Base-by-base conservation (phyloP, 2,113 vertebrate species). In the Xenopus borealis region DNA sequence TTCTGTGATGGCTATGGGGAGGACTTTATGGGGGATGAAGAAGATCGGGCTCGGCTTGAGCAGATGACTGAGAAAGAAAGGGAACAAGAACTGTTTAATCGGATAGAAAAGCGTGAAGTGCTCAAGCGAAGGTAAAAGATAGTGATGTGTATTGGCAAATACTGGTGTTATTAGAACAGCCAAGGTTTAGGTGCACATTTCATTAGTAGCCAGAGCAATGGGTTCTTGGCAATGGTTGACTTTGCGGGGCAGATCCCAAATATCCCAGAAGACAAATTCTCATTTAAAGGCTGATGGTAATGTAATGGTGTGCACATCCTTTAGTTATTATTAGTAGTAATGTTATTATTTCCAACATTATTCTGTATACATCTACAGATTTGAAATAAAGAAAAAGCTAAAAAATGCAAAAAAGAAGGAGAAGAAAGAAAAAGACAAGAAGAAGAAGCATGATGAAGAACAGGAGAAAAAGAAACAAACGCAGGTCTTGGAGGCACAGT, bases 41-140 rank as follows among this genome's bases (percentile, higher is more conserved):
- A 98, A 82, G 97, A 99, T 80, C 72, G 97, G 76, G 95, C 97
- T 66, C 92, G 97, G 1, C 88, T 99, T 81, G 96, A 98, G 73
- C 95, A 99, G 89, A 99, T 99, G 97, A 98, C 97, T 0, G 97
- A 99, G 84, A 99, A 99, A 78, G 97, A 99, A 82, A 85, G 97
- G 30, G 97, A 99, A 27, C 97, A 99, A 78, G 97, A 99, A 76
- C 90, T 99, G 19, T 99, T 98, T 83, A 99, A 99, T 80, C 88
- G 97, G 76, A 98, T 99, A 67, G 97, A 98, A 85, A 99, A 99
- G 82, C 88, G 97, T 86, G 97, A 99, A 86, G 97, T 99, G 81
- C 87, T 99, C 8, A 98, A 98, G 82, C 95, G 95, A 89, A 96
- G 97, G 97, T 99, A 79, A 89, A 85, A 44, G 2, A 53, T 40